Evolutionary conservation across 2,113 vertebrate genomes (phyloP), one percentile per base, ranked within the genome.

Genomic region (Callaeas wilsoni): DNA sequence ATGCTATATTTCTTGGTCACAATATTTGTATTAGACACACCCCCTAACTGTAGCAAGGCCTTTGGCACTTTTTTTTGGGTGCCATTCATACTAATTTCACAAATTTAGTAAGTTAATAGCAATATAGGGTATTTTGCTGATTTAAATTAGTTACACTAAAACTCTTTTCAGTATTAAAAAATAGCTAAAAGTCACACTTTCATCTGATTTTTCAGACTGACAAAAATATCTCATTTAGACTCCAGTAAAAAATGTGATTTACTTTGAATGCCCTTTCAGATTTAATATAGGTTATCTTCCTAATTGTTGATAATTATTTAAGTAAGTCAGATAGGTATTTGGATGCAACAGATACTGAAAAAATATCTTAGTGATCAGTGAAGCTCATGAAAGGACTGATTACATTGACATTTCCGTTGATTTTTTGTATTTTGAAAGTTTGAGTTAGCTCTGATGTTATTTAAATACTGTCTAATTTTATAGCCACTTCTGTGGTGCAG

Each of bases 11-110:
- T 49, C 46, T 73, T 73, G 26, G 11, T 27, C 21, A 47, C 29
- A 71, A 16, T 46, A 65, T 47, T 73, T 64, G 8, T 56, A 46
- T 57, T 39, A 59, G 20, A 29, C 21, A 8, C 3, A 39, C 4
- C 2, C 2, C 9, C n/a, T 44, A 60, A 33, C 12, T 49, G 22
- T n/a, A 81, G 9, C 5, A 47, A 76, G 68, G 13, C 7, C 2
- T 27, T 22, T 9, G 7, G 1, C 1, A 0, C 1, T 19, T 56
- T 60, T 4, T 18, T 42, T 46, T 18, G 12, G 13, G 21, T 26
- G 16, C 1, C 29, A 4, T 35, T 87, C 74, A 25, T 52, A 46
- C 8, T n/a, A 20, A 37, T 78, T 91, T 67, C 41, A 64, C 16
- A 75, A 82, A 85, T 30, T 16, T 63, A 73, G 4, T 21, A 32